Evolutionary conservation across 92 coral and sea anemone species (phyloP).

Genomic region (Zoanthus gigantus): DNA sequence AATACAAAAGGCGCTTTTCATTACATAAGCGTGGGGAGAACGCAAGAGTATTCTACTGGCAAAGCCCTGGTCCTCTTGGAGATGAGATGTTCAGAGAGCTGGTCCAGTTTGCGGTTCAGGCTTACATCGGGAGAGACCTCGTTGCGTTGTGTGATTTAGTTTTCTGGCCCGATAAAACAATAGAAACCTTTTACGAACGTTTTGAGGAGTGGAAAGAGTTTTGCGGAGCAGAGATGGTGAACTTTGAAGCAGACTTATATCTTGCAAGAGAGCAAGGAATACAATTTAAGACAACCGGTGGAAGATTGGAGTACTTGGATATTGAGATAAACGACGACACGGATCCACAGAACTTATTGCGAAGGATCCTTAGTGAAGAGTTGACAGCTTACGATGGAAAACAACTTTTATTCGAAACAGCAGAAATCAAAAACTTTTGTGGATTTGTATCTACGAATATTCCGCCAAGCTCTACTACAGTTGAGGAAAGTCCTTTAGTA

Average conservation of each 20-base stretch:
- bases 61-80: not conserved
- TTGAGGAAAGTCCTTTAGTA: not conserved
- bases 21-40: not conserved
- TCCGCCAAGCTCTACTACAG: not conserved
- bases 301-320: not conserved
- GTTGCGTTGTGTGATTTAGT: constrained; percentile 30
- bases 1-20: not conserved
- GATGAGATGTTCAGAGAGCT: constrained; percentile 10
- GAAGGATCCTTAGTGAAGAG: constrained; percentile 25
- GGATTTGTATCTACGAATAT: not conserved
- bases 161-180: constrained; percentile 3
- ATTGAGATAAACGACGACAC: constrained; percentile 9
- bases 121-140: constrained; percentile 40
- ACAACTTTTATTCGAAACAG: not conserved
- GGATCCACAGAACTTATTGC: constrained; percentile 25
- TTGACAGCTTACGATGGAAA: constrained; percentile 2
- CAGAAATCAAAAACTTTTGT: not conserved
- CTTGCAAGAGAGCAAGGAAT: constrained; percentile 36
- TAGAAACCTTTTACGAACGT: constrained; percentile 2
- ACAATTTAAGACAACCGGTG: constrained; percentile 15
- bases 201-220: constrained; percentile 16
- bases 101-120: constrained; percentile 33
- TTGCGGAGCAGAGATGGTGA: constrained; percentile 28
- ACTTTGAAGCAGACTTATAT: constrained; percentile 33
- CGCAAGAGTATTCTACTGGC: not conserved